Conservation (phyloP, 2,888 invertebrate genomes). For the Limenitis camilla region DNA sequence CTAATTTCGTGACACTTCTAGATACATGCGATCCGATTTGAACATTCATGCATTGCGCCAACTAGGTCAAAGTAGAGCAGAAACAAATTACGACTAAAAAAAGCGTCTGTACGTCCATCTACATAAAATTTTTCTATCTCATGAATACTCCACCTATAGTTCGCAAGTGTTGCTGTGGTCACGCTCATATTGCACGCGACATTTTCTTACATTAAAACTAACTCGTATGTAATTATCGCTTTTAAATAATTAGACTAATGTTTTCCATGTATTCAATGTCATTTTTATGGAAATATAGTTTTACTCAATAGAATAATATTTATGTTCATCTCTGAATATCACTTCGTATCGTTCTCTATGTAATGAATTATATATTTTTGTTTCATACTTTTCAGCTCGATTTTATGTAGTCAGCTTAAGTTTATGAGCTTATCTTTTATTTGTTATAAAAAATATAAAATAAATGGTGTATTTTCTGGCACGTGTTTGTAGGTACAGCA, state of each 20-base stretch:
- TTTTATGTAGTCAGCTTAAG: too few species aligned
- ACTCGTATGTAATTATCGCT: conserved; percentile 16
- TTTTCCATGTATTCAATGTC: conserved; percentile 8
- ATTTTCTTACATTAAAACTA: conserved; percentile 16
- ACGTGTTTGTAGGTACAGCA: too few species aligned
- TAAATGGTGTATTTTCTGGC: too few species aligned
- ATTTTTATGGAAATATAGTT: background rate
- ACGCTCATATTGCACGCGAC: conserved; percentile 31
- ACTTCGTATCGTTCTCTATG: background rate
- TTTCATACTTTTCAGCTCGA: too few species aligned
- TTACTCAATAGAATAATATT: background rate
- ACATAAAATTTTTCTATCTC: conserved; percentile 5
- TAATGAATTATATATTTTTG: too few species aligned
- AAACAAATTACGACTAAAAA: conserved; percentile 16
- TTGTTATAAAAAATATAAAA: too few species aligned
- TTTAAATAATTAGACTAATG: conserved; percentile 13
- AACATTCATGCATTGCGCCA: conserved; percentile 6
- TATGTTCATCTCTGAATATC: too few species aligned
- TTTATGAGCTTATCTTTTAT: too few species aligned
- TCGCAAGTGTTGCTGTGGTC: conserved; percentile 29
- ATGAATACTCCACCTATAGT: conserved; percentile 13
- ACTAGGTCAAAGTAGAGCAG: conserved; percentile 17
- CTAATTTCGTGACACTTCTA: conserved; percentile 1
- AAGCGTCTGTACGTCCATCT: conserved; percentile 5
- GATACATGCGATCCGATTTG: conserved; percentile 6